A percentile compares a stretch with the other conserved stretches of the same genome.
These are phyloP conservation scores for Liolophura sinensis DNA, from an alignment of 1,140 invertebrate species.

Conservation along the genomic window DNA sequence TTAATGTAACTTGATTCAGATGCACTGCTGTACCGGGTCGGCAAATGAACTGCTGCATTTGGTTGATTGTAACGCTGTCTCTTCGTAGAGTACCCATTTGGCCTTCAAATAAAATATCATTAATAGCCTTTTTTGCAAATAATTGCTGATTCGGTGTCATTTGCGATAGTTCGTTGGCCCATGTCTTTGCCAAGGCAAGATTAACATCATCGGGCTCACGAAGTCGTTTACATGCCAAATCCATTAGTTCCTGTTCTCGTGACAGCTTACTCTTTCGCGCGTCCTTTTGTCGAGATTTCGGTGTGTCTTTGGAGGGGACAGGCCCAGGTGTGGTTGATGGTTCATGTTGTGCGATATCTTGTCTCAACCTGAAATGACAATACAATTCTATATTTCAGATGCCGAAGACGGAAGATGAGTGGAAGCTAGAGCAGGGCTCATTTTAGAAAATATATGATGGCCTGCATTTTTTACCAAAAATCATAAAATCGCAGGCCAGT, in stretches of 20 bases:
- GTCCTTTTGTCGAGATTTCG: too few species aligned
- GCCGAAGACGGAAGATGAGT: too few species aligned
- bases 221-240: conserved; percentile 1
- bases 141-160: not conserved
- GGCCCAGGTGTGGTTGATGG: too few species aligned
- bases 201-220: conserved; percentile 1
- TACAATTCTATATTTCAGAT: too few species aligned
- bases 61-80: not conserved
- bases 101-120: conserved; percentile 5
- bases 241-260: not conserved
- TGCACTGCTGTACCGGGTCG: not conserved
- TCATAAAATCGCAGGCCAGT: too few species aligned
- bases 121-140: conserved; percentile 4
- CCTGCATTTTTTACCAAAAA: too few species aligned
- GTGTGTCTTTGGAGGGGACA: too few species aligned
- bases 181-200: conserved; percentile 1
- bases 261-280: too few species aligned
- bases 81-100: conserved; percentile 1
- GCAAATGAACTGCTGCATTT: conserved; percentile 3
- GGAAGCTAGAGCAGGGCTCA: too few species aligned
- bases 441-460: too few species aligned
- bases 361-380: too few species aligned
- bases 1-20: conserved; percentile 1
- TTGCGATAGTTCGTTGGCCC: conserved; percentile 1
- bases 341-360: too few species aligned